Percentiles rank a stretch among this genome's conserved stretches.
Conservation (phyloP, 2,113 vertebrate genomes). For the Notothenia rossii region DNA sequence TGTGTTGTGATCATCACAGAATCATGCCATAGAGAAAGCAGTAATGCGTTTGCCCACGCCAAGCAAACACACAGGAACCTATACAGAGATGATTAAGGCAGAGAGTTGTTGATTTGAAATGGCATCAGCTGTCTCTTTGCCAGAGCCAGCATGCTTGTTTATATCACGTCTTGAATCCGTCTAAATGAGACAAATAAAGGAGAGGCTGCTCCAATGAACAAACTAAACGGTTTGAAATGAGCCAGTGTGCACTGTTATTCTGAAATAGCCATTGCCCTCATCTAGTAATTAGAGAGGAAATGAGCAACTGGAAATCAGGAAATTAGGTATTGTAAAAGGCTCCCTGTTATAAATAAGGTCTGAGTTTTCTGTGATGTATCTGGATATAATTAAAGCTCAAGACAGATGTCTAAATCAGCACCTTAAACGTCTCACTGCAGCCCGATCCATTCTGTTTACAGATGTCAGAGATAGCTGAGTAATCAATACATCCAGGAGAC, state of each 20-base stretch:
- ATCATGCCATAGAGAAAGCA: constrained; percentile 8
- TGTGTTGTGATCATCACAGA: constrained; percentile 30
- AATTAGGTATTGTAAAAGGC: constrained; percentile 47
- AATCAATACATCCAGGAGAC: constrained; percentile 10
- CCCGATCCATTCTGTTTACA: neutral
- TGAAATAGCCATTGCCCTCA: constrained; percentile 45
- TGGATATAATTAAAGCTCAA: constrained; percentile 24
- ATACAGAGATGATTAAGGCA: constrained; percentile 24
- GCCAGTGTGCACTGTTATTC: constrained; percentile 42
- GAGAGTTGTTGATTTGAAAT: constrained; percentile 42
- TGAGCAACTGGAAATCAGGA: constrained; percentile 61
- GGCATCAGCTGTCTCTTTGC: constrained; percentile 42
- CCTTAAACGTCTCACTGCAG: constrained; percentile 1
- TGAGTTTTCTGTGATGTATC: constrained; percentile 28
- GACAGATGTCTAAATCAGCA: constrained; percentile 38
- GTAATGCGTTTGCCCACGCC: constrained; percentile 3
- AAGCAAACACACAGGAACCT: constrained; percentile 1
- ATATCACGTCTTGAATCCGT: constrained; percentile 46
- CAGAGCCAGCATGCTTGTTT: constrained; percentile 48
- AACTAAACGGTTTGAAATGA: constrained; percentile 55
- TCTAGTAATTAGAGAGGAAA: constrained; percentile 63
- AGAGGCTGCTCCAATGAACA: constrained; percentile 34
- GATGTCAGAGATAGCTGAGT: neutral
- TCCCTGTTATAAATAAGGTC: constrained; percentile 40
- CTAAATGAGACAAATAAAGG: constrained; percentile 70